Evolutionary conservation across 1,140 invertebrate genomes (phyloP).

Genomic region (Neomicropteryx cornuta): DNA sequence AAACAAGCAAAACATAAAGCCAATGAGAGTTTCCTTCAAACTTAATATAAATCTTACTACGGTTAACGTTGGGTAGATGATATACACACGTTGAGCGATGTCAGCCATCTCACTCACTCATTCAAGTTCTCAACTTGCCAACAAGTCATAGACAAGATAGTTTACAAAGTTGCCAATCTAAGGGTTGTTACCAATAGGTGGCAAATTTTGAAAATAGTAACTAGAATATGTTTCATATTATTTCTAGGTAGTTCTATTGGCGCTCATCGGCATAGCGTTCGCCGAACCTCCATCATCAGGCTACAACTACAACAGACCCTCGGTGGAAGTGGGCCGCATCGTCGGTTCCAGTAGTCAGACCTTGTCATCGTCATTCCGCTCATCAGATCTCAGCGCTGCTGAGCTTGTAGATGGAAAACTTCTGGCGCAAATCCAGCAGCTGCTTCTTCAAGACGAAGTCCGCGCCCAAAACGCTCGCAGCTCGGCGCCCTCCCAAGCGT

Average conservation of each 20-base stretch:
- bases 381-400: neutral
- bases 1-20: too few species aligned
- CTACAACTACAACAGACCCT: slow-evolving; percentile 52
- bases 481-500: neutral
- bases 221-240: slow-evolving; percentile 15
- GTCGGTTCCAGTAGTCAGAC: neutral
- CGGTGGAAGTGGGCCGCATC: slow-evolving; percentile 22
- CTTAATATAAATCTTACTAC: too few species aligned
- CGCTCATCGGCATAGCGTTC: slow-evolving; percentile 44
- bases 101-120: too few species aligned
- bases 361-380: neutral
- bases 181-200: too few species aligned
- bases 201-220: too few species aligned
- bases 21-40: too few species aligned
- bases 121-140: too few species aligned
- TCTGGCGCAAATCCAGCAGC: neutral
- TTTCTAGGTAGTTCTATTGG: slow-evolving; percentile 53
- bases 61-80: too few species aligned
- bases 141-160: too few species aligned
- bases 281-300: slow-evolving; percentile 51
- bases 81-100: too few species aligned
- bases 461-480: neutral
- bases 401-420: neutral
- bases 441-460: neutral
- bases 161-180: too few species aligned